Base-by-base conservation (phyloP, 2,113 vertebrate species). In the Electrona antarctica region DNA sequence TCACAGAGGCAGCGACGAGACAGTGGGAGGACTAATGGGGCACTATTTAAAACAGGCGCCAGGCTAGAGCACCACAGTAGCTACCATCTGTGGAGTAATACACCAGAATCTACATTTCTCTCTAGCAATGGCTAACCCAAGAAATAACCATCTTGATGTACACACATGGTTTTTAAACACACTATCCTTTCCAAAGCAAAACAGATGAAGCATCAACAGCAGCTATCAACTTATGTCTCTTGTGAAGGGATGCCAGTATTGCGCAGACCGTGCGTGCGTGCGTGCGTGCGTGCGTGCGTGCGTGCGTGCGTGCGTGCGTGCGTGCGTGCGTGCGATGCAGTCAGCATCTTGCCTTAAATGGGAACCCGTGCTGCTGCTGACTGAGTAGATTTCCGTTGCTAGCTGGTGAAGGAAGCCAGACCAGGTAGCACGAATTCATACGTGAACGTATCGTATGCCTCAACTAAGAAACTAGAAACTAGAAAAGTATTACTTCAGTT, bases 21-120 rank as follows among this genome's bases (percentile, higher is more conserved):
- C 78, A 81, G 87, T 78, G 75, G 83, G 83, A 78, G 80, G 83
- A 74, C 79, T 77, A 83, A 85, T 71, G 60, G 79, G 29, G 73
- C 60, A 8, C 76, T 75, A 79, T 85, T 82, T 79, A 80, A 84
- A 75, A 73, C 52, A 69, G 51, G 51, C 64, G 7, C 69, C 70
- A 49, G 64, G 65, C 72, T 71, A 33, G 6, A 8, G 59, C 65
- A 33, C 61, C 60, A 60, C 68, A 59, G 69, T 72, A 67, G 70
- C 76, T 41, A 41, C 2, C 21, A 21, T 61, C 56, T 47, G 64
- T 65, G 76, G 78, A 79, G 70, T 48, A 77, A 73, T 62, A 57
- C 77, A 61, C 55, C 28, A 8, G 11, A 49, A 50, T 14, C 15
- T 63, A 6, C 4, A 12, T 63, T 63, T 48, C 60, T 45, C 13